Evolutionary conservation across 2,797 vertebrate genomes (phyloP), one percentile per base, ranked within the genome.

Genomic region (Dendrocincla tyrannina): DNA sequence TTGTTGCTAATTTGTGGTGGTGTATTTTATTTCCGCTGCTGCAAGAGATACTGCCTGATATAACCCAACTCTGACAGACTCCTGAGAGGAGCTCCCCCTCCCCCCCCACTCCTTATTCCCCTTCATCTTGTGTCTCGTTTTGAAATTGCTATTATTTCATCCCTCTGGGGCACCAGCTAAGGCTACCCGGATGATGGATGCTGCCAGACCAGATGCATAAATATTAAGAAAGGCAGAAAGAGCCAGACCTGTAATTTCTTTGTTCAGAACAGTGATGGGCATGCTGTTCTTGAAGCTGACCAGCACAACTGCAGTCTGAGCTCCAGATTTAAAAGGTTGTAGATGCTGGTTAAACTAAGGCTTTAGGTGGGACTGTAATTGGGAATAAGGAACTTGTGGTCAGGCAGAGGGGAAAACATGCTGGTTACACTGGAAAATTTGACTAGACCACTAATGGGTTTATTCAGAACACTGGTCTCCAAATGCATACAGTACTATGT

Each of bases 141-240:
- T 76, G 80, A 66, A 89, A 55, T 55, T 84, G 89, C 69, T 83
- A 73, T 96, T 95, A 93, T 95, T 95, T 88, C 88, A 82, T 93
- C 74, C 63, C 88, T 86, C 88, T 88, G 89, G 72, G 87, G 88
- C 77, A 90, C 60, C 85, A 79, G 49, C 88, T 88, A 74, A 62
- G 79, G 88, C 88, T 76, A 16, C 80, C 44, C 37, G 0, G 2
- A 87, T 39, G 88, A 93, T 89, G 72, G 85, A 91, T 87, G 83
- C 89, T 91, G 80, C 80, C 74, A 79, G 89, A 95, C 42, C 74
- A 85, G 52, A 77, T 85, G 63, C 89, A 91, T 95, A 95, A 97
- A 91, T 90, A 84, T 93, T 96, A 95, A 93, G 95, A 81, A 86
- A 93, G 64, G 76, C 2, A 0, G 73, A 95, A 96, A 87, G 88